These are phyloP conservation scores for Procavia capensis DNA, from an alignment of 2,113 vertebrate species.

Conservation along the genomic window DNA sequence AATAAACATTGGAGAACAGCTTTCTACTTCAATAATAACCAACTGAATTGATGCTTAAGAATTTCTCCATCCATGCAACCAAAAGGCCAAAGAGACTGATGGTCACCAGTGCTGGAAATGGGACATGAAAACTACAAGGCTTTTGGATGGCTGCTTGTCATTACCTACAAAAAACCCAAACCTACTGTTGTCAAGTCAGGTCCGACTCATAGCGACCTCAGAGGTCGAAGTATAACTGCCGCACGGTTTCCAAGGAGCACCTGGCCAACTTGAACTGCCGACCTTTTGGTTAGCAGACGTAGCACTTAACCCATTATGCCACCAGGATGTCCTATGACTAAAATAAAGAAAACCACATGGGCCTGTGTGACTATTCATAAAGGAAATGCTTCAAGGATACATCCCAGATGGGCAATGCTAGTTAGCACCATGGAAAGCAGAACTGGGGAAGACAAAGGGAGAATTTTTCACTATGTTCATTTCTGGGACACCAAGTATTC, in stretches of 20 bases:
- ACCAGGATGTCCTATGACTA: too few species aligned
- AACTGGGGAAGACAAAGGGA: background rate
- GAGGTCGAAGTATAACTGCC: too few species aligned
- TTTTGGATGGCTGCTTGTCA: background rate
- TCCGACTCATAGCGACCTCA: too few species aligned
- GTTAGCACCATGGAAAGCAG: background rate
- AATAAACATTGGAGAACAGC: background rate
- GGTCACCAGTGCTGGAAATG: background rate
- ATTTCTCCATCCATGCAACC: background rate
- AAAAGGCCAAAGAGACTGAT: conserved; percentile 8
- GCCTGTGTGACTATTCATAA: background rate
- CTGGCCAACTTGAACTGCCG: too few species aligned
- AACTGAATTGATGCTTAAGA: conserved; percentile 22
- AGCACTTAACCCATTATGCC: too few species aligned
- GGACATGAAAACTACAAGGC: background rate
- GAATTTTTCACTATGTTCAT: background rate
- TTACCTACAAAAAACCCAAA: too few species aligned
- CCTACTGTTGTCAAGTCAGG: too few species aligned
- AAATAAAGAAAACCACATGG: background rate
- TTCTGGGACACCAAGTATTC: background rate
- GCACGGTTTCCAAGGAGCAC: too few species aligned
- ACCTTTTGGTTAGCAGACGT: too few species aligned
- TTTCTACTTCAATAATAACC: conserved; percentile 23
- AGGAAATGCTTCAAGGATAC: background rate
- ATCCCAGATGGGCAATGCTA: background rate